phyloP scores from a whole-genome alignment of 2,888 invertebrate species.

The Drosophila nr. medialis region DNA sequence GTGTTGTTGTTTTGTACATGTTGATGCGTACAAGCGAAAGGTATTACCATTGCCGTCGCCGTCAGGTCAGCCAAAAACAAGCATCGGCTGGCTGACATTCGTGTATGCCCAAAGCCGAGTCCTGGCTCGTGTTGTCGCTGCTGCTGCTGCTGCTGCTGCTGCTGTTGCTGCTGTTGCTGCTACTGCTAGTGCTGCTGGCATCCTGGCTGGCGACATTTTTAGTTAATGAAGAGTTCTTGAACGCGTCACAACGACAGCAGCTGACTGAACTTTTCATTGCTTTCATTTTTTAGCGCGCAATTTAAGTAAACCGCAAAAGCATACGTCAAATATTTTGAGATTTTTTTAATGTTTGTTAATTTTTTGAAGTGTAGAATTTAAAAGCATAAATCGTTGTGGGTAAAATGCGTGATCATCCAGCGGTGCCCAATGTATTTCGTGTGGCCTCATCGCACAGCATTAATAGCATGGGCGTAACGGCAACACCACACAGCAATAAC shows the following conservation, averaged over 20 bases:
- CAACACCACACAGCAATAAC: conserved; percentile 44
- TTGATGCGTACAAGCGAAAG: conserved; percentile 31
- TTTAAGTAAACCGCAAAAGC: neutral
- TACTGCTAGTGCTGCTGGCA: conserved; percentile 4
- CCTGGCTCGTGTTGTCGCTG: conserved; percentile 4
- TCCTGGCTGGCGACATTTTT: conserved; percentile 37
- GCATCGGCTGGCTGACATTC: conserved; percentile 45
- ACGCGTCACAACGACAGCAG: conserved; percentile 47
- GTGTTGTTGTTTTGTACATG: conserved; percentile 45
- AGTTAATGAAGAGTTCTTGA: conserved; percentile 57
- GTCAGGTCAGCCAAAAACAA: neutral
- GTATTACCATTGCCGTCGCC: too few species aligned
- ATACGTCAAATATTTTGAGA: neutral
- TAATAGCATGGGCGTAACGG: conserved; percentile 61
- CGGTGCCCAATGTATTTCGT: conserved; percentile 84
- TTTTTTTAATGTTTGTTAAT: conserved; percentile 11
- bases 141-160: neutral
- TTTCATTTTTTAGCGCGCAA: conserved; percentile 17
- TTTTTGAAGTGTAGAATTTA: conserved; percentile 5
- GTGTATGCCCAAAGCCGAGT: conserved; percentile 37
- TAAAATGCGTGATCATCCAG: conserved; percentile 83
- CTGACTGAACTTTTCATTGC: neutral
- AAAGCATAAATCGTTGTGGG: neutral
- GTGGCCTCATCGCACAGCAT: conserved; percentile 81
- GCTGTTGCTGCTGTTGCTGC: neutral